Evolutionary conservation across 2,888 invertebrate genomes (phyloP).

Genomic region (Sisyra nigra): DNA sequence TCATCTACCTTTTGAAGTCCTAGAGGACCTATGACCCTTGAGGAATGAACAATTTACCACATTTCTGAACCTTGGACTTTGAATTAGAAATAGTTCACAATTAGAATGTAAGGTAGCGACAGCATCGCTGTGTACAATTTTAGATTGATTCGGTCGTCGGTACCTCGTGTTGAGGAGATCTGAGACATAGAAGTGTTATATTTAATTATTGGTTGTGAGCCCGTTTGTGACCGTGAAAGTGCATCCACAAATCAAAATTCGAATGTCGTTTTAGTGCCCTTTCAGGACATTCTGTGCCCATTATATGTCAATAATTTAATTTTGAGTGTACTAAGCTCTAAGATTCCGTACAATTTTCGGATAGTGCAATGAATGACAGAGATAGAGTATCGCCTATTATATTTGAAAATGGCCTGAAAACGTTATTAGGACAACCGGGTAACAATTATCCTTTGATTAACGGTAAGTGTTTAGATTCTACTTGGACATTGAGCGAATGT

Average conservation of each 20-base stretch:
- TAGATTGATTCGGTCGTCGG: conserved; percentile 6
- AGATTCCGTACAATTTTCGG: conserved; percentile 22
- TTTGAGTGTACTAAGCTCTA: no score
- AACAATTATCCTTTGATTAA: conserved; percentile 64
- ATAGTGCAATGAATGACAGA: conserved; percentile 75
- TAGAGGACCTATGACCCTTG: no score
- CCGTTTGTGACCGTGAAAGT: conserved; percentile 6
- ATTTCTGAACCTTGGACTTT: conserved; percentile 8
- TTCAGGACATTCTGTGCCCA: no score
- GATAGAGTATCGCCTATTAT: conserved; percentile 73
- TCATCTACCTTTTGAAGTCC: no score
- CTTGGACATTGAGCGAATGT: neutral
- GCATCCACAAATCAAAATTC: neutral
- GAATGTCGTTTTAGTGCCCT: no score
- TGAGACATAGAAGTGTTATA: conserved; percentile 3
- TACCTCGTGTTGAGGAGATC: conserved; percentile 4
- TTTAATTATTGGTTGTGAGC: conserved; percentile 4
- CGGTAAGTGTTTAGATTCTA: conserved; percentile 33
- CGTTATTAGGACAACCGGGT: conserved; percentile 69
- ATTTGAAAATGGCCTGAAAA: conserved; percentile 76
- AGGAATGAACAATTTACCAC: conserved; percentile 1
- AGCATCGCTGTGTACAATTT: conserved; percentile 7
- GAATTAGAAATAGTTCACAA: conserved; percentile 1
- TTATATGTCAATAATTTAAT: no score
- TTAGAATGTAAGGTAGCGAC: conserved; percentile 4